Base-by-base conservation (phyloP, 2,113 vertebrate genomes). In the Oxygymnocypris stewartii region DNA sequence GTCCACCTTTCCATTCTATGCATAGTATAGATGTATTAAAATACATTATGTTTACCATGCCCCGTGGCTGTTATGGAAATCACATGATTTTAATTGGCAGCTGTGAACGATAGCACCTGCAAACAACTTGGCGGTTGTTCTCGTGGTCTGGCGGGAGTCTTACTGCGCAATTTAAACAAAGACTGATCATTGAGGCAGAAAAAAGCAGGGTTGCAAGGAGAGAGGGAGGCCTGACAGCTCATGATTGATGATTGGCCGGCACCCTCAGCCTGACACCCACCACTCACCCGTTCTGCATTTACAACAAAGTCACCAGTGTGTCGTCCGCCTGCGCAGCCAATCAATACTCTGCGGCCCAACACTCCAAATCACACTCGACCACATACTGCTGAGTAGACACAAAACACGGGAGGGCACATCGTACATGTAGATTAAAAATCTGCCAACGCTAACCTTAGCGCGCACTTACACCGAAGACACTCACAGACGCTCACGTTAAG, bases 111-210 rank as follows among this genome's bases (percentile, higher is more conserved):
- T 94, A 95, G 95, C 95, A 95, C 95, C 95, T 96, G 95, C 94
- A 94, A 95, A 96, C 94, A 95, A 93, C 95, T 96, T 94, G 92
- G 92, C 94, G 95, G 96, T 96, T 96, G 95, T 94, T 96, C 94
- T 95, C 96, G 94, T 96, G 96, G 96, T 96, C 94, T 95, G 96
- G 97, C 96, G 96, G 95, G 96, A 97, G 96, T 96, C 95, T 96
- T 95, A 92, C 94, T 96, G 94, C 91, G 91, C 92, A 92, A 94
- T 95, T 96, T 95, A 94, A 96, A 95, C 94, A 96, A 96, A 96
- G 93, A 92, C 95, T 94, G 94, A 93, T 96, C 95, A 93, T 89
- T 88, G 90, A 93, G n/a, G 94, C 93, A 96, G 94, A 84, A 87
- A 95, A 94, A 94, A 35, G 40, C 59, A 78, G 75, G 61, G 78